Evolutionary conservation across 2,113 vertebrate species (phyloP).

Genomic region (Glaucidium brasilianum): DNA sequence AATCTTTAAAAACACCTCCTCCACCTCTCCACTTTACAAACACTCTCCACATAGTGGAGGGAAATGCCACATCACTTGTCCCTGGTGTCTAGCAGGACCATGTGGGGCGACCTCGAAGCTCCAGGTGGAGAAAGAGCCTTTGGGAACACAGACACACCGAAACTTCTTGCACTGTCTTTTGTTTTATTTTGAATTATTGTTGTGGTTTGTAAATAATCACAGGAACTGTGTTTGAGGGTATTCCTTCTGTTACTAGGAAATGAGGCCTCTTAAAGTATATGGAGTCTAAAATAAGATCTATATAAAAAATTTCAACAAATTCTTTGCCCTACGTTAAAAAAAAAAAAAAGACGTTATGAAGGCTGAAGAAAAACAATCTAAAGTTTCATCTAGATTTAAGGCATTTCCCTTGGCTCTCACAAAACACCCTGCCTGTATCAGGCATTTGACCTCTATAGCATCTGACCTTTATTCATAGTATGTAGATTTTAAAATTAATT

Average conservation of each 20-base stretch:
- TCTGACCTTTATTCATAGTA: background rate
- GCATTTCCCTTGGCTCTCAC: background rate
- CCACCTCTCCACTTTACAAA: background rate
- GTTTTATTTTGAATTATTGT: background rate
- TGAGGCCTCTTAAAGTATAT: background rate
- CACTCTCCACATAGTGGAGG: background rate
- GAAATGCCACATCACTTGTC: background rate
- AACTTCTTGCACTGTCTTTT: background rate
- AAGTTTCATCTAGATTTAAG: background rate
- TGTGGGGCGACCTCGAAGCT: background rate
- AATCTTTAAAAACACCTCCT: background rate
- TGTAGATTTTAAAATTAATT: background rate
- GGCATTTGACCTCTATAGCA: background rate
- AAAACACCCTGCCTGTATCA: background rate
- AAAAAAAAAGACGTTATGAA: background rate
- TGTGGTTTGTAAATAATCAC: fast-evolving
- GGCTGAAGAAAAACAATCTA: background rate
- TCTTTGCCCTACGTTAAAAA: too few species aligned
- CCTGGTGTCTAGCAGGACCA: background rate
- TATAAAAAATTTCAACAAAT: background rate
- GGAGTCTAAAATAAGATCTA: background rate
- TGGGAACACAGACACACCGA: background rate
- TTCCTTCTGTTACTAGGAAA: background rate
- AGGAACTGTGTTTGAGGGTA: background rate
- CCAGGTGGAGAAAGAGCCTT: background rate